Conservation (phyloP, 2,113 vertebrate genomes). For the Felis chaus region DNA sequence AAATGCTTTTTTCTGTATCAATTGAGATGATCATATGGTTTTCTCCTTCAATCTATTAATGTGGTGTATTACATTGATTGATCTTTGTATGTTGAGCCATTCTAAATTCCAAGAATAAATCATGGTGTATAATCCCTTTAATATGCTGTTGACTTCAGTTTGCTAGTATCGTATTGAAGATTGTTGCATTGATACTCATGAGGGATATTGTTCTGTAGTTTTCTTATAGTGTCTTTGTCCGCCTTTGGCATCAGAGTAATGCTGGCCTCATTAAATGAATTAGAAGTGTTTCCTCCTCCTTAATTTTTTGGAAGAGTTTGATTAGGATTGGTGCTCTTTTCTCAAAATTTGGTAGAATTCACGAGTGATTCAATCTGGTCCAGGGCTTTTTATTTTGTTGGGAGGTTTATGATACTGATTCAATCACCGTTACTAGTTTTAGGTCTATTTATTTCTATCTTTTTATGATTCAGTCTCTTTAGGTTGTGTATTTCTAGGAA, state of each 20-base stretch:
- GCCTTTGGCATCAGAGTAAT: background rate
- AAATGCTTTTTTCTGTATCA: background rate
- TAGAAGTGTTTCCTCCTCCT: background rate
- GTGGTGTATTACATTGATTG: background rate
- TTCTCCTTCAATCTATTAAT: background rate
- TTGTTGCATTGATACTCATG: background rate
- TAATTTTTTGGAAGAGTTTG: background rate
- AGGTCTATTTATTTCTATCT: background rate
- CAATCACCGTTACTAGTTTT: background rate
- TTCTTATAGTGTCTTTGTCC: background rate
- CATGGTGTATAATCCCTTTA: background rate
- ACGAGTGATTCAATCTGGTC: background rate
- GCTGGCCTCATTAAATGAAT: background rate
- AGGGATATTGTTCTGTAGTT: background rate
- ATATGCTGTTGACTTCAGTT: background rate
- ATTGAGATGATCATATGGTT: background rate
- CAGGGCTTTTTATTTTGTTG: background rate
- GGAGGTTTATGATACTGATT: background rate
- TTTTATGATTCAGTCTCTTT: background rate
- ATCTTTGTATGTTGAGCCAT: background rate
- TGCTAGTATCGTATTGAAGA: background rate
- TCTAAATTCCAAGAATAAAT: background rate
- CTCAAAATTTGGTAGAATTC: background rate
- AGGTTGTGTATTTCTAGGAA: background rate
- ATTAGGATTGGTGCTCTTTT: background rate